phyloP scores from a whole-genome alignment of 2,888 invertebrate species.

The Gastrophysa polygoni region DNA sequence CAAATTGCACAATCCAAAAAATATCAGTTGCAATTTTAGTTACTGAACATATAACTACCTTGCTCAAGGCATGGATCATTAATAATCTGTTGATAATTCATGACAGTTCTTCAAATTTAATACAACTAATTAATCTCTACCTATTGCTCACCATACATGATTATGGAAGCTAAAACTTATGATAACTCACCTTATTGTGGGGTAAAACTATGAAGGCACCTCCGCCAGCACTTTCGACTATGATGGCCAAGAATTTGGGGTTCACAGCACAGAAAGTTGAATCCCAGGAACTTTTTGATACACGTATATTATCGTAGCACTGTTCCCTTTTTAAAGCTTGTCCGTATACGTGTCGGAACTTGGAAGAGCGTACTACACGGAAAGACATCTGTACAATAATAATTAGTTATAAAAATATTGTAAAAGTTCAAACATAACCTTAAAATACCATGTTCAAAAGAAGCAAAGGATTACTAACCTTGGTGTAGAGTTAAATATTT shows the following conservation, averaged over 20 bases:
- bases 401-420: conserved; percentile 15
- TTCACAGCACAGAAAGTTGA: conserved; percentile 98
- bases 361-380: conserved; percentile 95
- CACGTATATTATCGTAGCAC: conserved; percentile 96
- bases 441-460: conserved; percentile 40
- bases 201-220: conserved; percentile 95
- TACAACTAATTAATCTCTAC: no score
- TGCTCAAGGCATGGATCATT: no score
- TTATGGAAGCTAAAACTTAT: no score
- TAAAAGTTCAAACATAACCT: conserved; percentile 46
- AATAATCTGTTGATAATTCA: no score
- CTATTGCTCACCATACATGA: no score
- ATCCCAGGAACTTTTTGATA: conserved; percentile 98
- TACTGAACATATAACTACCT: no score
- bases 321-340: conserved; percentile 92
- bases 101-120: no score
- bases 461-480: conserved; percentile 37
- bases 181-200: conserved; percentile 77
- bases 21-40: no score
- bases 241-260: conserved; percentile 96
- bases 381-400: conserved; percentile 79
- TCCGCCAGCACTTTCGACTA: conserved; percentile 95
- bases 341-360: conserved; percentile 95
- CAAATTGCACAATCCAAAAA: no score
- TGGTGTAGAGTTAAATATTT: conserved; percentile 27